Conservation (phyloP, 1,140 invertebrate species). For the Chironomus tepperi region DNA sequence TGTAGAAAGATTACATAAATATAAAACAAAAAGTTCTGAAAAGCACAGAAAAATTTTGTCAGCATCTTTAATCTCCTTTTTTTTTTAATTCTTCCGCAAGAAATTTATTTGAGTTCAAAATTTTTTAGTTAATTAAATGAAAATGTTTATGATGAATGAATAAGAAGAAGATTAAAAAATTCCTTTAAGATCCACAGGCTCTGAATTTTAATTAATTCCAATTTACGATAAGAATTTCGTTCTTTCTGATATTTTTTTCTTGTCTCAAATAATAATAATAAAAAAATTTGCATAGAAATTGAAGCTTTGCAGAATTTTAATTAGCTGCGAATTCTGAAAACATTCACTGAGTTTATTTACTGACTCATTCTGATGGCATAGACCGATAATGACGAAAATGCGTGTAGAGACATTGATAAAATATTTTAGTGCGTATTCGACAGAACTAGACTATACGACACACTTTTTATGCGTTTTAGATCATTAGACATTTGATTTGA, state of each 20-base stretch:
- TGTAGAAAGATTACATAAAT: too few species aligned
- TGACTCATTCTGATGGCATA: neutral
- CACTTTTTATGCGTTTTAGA: neutral
- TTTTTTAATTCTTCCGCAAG: too few species aligned
- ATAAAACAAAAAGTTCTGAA: too few species aligned
- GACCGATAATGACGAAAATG: neutral
- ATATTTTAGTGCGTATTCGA: too few species aligned
- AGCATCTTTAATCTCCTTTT: too few species aligned
- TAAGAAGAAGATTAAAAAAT: neutral
- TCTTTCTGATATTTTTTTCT: neutral
- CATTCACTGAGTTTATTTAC: too few species aligned
- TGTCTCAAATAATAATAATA: neutral
- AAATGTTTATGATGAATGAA: too few species aligned
- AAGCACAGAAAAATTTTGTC: too few species aligned
- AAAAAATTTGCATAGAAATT: neutral
- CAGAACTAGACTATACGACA: too few species aligned
- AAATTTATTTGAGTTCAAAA: too few species aligned
- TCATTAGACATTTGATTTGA: neutral
- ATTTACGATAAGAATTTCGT: neutral
- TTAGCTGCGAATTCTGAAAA: neutral
- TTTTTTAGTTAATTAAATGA: too few species aligned
- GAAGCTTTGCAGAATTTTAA: neutral
- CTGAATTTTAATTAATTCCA: conserved; percentile 3
- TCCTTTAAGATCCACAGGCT: neutral
- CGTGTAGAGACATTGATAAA: neutral